Base-by-base conservation (phyloP, 64 coral and sea anemone species). In the Cladopsammia gracilis region DNA sequence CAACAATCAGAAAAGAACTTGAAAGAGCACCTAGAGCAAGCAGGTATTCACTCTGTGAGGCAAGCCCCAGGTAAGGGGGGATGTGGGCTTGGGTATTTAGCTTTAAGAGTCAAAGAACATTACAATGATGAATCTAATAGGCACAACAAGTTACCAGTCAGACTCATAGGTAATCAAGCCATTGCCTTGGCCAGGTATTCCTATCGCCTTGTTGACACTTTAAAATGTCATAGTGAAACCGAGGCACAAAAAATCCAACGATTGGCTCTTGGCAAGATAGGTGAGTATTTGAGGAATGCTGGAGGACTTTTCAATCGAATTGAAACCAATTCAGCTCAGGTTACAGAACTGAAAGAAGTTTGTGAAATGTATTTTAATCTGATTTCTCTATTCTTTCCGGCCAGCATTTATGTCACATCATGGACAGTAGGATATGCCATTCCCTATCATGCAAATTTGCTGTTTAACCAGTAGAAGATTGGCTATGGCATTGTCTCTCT, bases 361-460 rank as follows among this genome's bases (percentile, higher is more conserved):
- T 89, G 93, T 56, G 46, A 73, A 58, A 52, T 93, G 48, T 88
- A 93, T 73, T 93, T 93, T 25, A 81, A 71, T 73, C 46, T 93
- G 3, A 62, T 72, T 14, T 47, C 45, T 6, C 10, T 88, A 3
- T 88, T 93, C 43, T 93, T 87, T 60, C 83, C 71, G 48, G 15
- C 7, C n/a, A 64, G 50, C 53, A 23, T 88, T 1, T 88, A 88
- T 82, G 65, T 88, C 12, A 68, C 84, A 47, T 12, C 42, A 6
- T 88, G 92, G 84, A 93, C 84, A 62, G 50, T 94, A 1, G 85
- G 49, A 10, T 94, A 94, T 88, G 85, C 92, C 4, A 88, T 94
- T 18, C 85, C 84, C 0, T 88, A 73, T 18, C 91, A 93, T 87
- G 91, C 85, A 7, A 14, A 25, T 6, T 15, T 60, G 50, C 10